Base-by-base conservation (phyloP, 2,888 invertebrate species). In the Scaptomyza polygonia region DNA sequence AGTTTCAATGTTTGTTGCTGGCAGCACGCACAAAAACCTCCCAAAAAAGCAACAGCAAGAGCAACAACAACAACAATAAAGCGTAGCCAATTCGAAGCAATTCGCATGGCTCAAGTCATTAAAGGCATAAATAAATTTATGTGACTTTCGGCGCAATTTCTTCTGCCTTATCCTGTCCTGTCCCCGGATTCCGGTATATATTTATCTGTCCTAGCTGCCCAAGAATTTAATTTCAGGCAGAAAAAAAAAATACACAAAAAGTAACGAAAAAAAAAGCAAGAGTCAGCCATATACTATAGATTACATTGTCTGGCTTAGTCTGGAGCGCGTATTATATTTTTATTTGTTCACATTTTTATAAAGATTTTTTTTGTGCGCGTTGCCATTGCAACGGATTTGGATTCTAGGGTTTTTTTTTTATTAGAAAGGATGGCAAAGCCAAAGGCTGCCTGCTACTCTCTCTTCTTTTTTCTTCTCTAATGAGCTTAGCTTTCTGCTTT, bases 41-140 rank as follows among this genome's bases (percentile, higher is more conserved):
- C 40, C 55, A 53, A 54, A 73, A 42, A 25, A 56, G 1, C 14
- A 55, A 48, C 53, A 65, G 59, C 43, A 65, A 58, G 27, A 56
- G 34, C 56, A 59, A 9, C 16, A 54, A 29, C 40, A 63, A 47
- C 66, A 65, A 55, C 53, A 74, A 69, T 14, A 29, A 56, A 72
- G 48, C 58, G 44, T 67, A 54, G 67, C 71, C 81, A 84, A 84
- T 86, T 86, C 85, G 62, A 80, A 68, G 75, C 74, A 72, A 82
- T 85, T 82, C 76, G 73, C 79, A 69, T 67, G 72, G 78, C 88
- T 87, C 77, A 81, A 88, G 86, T 90, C 85, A 90, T 90, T 89
- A 89, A 88, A 86, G 74, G 79, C 79, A 89, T 86, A 86, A 88
- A 89, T 88, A 89, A 88, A 90, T 89, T 89, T 78, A 89, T 89